These are phyloP conservation scores for Sciaenops ocellatus DNA, from an alignment of 2,797 vertebrate genomes.

Conservation along the genomic window DNA sequence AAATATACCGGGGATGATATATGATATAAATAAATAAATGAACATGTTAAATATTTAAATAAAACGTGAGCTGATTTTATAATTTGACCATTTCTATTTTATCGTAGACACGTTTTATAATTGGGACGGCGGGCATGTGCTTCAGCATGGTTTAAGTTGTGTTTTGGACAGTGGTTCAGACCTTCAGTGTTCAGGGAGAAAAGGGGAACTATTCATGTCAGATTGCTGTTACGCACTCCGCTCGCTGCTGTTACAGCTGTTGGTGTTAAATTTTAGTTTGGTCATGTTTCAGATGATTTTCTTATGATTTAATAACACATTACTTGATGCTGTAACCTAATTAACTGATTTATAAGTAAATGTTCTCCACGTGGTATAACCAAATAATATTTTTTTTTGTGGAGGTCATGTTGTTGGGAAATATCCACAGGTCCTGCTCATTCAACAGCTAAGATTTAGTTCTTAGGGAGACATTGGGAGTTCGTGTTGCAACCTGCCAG, in stretches of 20 bases:
- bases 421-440: not conserved
- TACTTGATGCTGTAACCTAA: slow-evolving; percentile 21
- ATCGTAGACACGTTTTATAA: no score
- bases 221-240: slow-evolving; percentile 4
- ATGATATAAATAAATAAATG: no score
- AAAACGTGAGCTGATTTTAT: no score
- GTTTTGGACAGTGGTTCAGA: not conserved
- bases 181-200: not conserved
- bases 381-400: not conserved
- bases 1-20: no score
- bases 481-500: not conserved
- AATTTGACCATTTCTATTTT: no score
- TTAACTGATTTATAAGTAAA: slow-evolving; percentile 32
- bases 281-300: slow-evolving; percentile 10
- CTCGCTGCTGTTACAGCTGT: slow-evolving; percentile 8
- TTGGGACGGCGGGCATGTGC: no score
- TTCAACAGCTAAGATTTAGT: slow-evolving; percentile 10
- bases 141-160: no score
- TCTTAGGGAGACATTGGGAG: not conserved
- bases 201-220: slow-evolving; percentile 6
- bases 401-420: not conserved
- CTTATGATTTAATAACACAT: slow-evolving; percentile 37
- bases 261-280: slow-evolving; percentile 26
- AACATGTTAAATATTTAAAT: no score
- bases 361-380: slow-evolving; percentile 14